Evolutionary conservation across 2,888 invertebrate species (phyloP).

Genomic region (Leptopilina drosophilae): DNA sequence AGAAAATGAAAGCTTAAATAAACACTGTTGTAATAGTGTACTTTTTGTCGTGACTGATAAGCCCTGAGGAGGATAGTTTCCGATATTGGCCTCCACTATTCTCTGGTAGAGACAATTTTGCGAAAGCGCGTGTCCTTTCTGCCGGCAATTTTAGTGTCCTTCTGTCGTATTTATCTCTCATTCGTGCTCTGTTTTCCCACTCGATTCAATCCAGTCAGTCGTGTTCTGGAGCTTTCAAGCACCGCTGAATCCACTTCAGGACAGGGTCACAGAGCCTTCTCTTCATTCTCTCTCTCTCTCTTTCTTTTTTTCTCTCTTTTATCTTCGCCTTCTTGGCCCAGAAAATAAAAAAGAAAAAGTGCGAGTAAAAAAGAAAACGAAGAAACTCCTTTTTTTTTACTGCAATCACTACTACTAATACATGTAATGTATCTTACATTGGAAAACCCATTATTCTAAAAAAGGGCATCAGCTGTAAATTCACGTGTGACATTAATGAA

Average conservation of each 20-base stretch:
- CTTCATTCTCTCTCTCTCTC: conserved; percentile 25
- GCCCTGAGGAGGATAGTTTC: not conserved
- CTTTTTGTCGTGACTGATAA: conserved; percentile 6
- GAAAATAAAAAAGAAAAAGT: conserved; percentile 35
- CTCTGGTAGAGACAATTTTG: not conserved
- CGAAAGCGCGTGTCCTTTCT: conserved; percentile 32
- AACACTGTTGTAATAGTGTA: not conserved
- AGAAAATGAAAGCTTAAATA: too few species aligned
- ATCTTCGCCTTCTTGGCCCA: conserved; percentile 33
- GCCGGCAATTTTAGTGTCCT: conserved; percentile 48
- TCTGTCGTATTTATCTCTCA: conserved; percentile 40
- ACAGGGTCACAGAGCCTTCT: conserved; percentile 50
- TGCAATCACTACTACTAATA: not conserved
- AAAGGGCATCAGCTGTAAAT: not conserved
- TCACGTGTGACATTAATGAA: not conserved
- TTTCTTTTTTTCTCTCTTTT: conserved; percentile 12
- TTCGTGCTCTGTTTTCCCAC: conserved; percentile 29
- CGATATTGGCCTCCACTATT: conserved; percentile 24
- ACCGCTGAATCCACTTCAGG: conserved; percentile 53
- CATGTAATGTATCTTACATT: not conserved
- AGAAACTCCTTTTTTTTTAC: not conserved
- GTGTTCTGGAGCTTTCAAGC: conserved; percentile 53
- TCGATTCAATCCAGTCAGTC: conserved; percentile 36
- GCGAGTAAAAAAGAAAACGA: not conserved
- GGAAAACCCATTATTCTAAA: not conserved